These are phyloP conservation scores for Amazona guildingii DNA, from an alignment of 2,113 vertebrate genomes.

Conservation along the genomic window DNA sequence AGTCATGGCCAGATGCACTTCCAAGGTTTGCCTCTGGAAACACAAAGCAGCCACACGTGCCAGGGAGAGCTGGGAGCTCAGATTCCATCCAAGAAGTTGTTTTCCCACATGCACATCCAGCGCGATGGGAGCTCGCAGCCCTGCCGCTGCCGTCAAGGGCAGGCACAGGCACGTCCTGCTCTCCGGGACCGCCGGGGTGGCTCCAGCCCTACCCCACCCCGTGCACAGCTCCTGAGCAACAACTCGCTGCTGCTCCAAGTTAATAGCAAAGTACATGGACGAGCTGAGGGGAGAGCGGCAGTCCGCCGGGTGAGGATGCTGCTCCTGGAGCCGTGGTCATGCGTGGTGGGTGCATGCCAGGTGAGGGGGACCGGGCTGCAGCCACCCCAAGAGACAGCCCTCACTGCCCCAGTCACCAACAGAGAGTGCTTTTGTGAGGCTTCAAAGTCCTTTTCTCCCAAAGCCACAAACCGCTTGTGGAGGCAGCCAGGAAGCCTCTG, in stretches of 20 bases:
- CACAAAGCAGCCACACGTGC: neutral
- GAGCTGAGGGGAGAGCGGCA: neutral
- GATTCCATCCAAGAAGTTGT: neutral
- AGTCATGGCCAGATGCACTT: neutral
- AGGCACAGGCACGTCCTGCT: neutral
- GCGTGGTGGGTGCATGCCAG: neutral
- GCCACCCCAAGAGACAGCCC: neutral
- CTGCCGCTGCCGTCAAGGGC: neutral
- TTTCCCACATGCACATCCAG: neutral
- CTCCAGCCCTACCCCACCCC: neutral
- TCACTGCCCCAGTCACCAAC: neutral
- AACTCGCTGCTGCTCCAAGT: neutral
- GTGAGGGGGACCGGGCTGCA: neutral
- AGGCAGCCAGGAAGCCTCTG: neutral
- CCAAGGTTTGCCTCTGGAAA: neutral
- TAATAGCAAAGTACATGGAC: neutral
- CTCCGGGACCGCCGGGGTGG: accelerated
- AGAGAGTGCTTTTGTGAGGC: neutral
- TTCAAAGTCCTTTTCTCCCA: neutral
- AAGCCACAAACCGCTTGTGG: neutral
- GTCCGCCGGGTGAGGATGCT: neutral
- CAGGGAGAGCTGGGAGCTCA: neutral
- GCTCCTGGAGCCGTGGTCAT: neutral
- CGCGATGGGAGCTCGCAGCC: neutral
- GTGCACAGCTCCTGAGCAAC: neutral